phyloP scores from a whole-genome alignment of 1,140 invertebrate species.

The Psilanteris sp. region DNA sequence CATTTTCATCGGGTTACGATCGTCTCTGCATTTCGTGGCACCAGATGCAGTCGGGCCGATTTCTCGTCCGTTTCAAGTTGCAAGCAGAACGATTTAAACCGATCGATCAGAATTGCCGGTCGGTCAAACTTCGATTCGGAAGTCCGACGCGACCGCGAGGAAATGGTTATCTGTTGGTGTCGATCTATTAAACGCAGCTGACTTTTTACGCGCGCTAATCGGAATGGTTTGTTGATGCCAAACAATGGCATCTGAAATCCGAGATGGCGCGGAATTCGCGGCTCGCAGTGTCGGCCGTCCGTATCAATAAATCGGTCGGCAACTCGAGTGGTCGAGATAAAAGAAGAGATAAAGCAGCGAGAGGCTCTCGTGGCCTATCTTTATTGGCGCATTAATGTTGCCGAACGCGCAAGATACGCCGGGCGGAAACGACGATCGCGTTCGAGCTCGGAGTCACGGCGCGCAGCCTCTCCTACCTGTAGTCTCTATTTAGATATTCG shows the following conservation, averaged over 20 bases:
- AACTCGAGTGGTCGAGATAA: constrained; percentile 42
- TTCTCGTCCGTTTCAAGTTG: no score
- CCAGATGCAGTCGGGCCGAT: no score
- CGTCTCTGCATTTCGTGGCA: no score
- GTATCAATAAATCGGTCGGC: constrained; percentile 48
- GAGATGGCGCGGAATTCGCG: constrained; percentile 49
- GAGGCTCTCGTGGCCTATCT: constrained; percentile 27
- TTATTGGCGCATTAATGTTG: constrained; percentile 54
- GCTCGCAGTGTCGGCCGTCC: constrained; percentile 29
- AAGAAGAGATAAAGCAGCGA: constrained; percentile 27
- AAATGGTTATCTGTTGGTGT: constrained; percentile 3
- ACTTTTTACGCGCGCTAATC: constrained; percentile 21
- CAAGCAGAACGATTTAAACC: no score
- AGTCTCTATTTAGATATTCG: constrained; percentile 69
- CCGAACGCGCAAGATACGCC: constrained; percentile 35
- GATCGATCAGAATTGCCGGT: no score
- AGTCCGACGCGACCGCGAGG: no score
- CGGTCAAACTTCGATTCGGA: no score
- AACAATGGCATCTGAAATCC: constrained; percentile 43
- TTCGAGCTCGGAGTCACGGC: constrained; percentile 20
- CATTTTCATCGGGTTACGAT: no score
- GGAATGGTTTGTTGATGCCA: constrained; percentile 31
- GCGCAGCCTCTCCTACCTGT: constrained; percentile 31
- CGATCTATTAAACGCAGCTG: constrained; percentile 15
- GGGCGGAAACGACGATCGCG: constrained; percentile 35